Evolutionary conservation across 2,888 invertebrate genomes (phyloP).

Genomic region (Platycheirus rosarum): DNA sequence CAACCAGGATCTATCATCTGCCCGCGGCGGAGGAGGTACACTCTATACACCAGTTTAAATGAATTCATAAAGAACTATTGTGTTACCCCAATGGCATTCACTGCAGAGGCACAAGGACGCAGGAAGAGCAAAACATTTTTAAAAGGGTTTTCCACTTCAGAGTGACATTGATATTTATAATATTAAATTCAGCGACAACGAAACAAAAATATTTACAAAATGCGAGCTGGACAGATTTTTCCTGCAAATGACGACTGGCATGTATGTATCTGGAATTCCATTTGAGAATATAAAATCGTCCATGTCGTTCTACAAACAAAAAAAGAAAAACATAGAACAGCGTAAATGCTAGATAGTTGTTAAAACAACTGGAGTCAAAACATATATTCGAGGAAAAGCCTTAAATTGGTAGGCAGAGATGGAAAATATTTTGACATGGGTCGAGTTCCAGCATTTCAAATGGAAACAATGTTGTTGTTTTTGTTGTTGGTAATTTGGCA

Average conservation of each 20-base stretch:
- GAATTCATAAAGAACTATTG: conserved; percentile 44
- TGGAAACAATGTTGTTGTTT: conserved; percentile 2
- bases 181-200: conserved; percentile 50
- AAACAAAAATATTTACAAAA: conserved; percentile 40
- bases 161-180: conserved; percentile 67
- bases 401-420: conserved; percentile 1
- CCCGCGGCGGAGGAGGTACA: neutral
- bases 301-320: conserved; percentile 8
- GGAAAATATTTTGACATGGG: conserved; percentile 28
- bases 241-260: conserved; percentile 33
- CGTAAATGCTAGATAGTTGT: neutral
- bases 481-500: neutral
- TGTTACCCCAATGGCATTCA: conserved; percentile 28
- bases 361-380: neutral
- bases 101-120: conserved; percentile 1
- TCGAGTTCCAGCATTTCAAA: conserved; percentile 13
- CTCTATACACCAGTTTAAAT: conserved; percentile 29
- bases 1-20: conserved; percentile 15
- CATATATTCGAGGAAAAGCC: neutral
- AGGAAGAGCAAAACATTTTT: conserved; percentile 5
- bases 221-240: conserved; percentile 19
- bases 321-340: neutral
- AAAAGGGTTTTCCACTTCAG: conserved; percentile 43
- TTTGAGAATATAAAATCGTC: conserved; percentile 17
- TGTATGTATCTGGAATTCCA: conserved; percentile 26